Evolutionary conservation across 2,113 vertebrate species (phyloP).

Genomic region (Carlito syrichta): DNA sequence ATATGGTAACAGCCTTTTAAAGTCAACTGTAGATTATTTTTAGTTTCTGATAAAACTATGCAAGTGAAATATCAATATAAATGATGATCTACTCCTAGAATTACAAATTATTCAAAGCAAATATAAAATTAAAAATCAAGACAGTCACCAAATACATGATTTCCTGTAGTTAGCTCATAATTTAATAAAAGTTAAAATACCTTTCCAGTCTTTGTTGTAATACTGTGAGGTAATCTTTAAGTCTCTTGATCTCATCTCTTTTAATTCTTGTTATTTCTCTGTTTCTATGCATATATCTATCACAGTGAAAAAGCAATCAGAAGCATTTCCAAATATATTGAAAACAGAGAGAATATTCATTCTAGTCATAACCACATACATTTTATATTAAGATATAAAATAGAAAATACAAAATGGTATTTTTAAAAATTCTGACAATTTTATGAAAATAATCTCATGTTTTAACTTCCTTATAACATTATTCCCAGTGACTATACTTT

Average conservation of each 20-base stretch:
- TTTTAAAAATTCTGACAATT: background rate
- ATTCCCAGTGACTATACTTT: background rate
- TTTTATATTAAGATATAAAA: background rate
- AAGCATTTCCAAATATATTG: conserved; percentile 1
- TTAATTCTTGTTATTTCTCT: conserved; percentile 97
- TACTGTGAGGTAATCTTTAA: conserved; percentile 96
- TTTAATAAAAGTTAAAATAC: conserved; percentile 79
- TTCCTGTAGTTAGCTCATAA: background rate
- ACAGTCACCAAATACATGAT: background rate
- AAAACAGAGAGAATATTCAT: background rate
- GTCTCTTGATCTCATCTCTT: conserved; percentile 96
- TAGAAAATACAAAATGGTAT: background rate
- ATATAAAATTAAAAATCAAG: conserved; percentile 15
- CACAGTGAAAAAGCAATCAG: conserved; percentile 39
- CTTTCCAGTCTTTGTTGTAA: conserved; percentile 98
- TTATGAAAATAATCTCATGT: background rate
- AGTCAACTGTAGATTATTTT: background rate
- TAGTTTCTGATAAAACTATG: background rate
- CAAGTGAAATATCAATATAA: too few species aligned
- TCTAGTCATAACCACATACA: background rate
- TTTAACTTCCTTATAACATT: background rate
- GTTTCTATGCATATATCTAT: conserved; percentile 98
- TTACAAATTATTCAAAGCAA: background rate
- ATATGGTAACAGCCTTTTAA: conserved; percentile 2
- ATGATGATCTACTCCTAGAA: background rate